Evolutionary conservation across 2,888 invertebrate species (phyloP).

Genomic region (Philereme transversata): DNA sequence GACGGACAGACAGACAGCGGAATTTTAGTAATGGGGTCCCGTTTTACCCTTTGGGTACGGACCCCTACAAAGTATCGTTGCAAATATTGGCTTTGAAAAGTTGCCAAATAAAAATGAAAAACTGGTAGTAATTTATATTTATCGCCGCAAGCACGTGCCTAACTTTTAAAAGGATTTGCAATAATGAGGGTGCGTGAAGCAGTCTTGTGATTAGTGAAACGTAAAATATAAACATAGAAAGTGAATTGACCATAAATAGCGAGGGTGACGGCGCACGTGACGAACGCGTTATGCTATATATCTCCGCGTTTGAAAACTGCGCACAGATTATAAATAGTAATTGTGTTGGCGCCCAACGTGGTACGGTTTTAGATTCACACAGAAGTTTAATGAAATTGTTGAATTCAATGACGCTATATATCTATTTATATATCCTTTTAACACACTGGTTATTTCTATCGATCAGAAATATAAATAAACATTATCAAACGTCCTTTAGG

Average conservation of each 20-base stretch:
- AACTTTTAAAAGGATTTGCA: slow-evolving; percentile 34
- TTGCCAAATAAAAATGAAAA: slow-evolving; percentile 24
- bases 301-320: slow-evolving; percentile 27
- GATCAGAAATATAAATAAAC: no score
- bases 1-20: no score
- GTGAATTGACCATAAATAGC: slow-evolving; percentile 47
- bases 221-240: slow-evolving; percentile 62
- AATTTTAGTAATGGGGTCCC: no score
- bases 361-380: slow-evolving; percentile 20
- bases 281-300: slow-evolving; percentile 32
- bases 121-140: slow-evolving; percentile 29
- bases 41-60: no score
- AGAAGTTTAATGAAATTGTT: no score
- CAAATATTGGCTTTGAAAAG: slow-evolving; percentile 14
- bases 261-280: slow-evolving; percentile 27
- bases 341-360: slow-evolving; percentile 47
- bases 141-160: slow-evolving; percentile 34
- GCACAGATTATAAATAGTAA: slow-evolving; percentile 15
- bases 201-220: slow-evolving; percentile 50
- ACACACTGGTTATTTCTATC: no score
- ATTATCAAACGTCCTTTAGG: no score
- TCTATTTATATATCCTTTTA: no score
- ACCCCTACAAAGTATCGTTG: slow-evolving; percentile 10
- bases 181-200: slow-evolving; percentile 32
- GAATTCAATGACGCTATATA: no score